phyloP scores from a whole-genome alignment of 2,888 invertebrate species.

The Coelinius sp. region DNA sequence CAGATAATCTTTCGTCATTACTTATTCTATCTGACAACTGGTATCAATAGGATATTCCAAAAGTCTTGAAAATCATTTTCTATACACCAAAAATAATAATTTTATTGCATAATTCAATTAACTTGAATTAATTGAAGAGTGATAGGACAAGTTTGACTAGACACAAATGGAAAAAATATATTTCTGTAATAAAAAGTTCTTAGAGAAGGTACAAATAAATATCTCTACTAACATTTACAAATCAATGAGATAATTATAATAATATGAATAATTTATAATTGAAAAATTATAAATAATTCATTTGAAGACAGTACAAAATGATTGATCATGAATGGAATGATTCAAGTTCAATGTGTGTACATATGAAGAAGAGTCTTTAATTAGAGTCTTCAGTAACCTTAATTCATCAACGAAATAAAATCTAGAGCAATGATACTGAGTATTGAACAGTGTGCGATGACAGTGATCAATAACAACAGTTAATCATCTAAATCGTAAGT shows the following conservation, averaged over 20 bases:
- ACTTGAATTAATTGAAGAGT: not conserved
- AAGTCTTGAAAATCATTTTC: not conserved
- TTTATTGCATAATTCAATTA: not conserved
- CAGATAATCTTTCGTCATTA: slow-evolving; percentile 8
- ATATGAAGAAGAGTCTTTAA: not conserved
- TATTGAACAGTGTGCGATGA: not conserved
- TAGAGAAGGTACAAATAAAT: slow-evolving; percentile 2
- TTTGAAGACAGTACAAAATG: no score
- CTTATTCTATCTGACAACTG: slow-evolving; percentile 17
- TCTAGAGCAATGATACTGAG: not conserved
- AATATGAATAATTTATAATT: no score
- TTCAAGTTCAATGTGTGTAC: no score
- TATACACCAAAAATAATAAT: not conserved
- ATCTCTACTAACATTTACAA: not conserved
- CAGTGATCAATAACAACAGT: no score
- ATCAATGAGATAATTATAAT: not conserved
- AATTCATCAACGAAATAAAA: not conserved
- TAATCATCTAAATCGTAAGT: no score
- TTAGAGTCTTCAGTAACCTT: not conserved
- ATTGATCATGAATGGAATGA: no score
- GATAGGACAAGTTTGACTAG: slow-evolving; percentile 1
- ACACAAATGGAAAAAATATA: not conserved
- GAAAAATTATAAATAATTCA: no score
- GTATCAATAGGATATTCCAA: slow-evolving; percentile 6
- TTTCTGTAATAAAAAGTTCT: not conserved